Evolutionary conservation across 2,888 invertebrate genomes (phyloP), one percentile per base, ranked within the genome.

Genomic region (Drosophila merina): DNA sequence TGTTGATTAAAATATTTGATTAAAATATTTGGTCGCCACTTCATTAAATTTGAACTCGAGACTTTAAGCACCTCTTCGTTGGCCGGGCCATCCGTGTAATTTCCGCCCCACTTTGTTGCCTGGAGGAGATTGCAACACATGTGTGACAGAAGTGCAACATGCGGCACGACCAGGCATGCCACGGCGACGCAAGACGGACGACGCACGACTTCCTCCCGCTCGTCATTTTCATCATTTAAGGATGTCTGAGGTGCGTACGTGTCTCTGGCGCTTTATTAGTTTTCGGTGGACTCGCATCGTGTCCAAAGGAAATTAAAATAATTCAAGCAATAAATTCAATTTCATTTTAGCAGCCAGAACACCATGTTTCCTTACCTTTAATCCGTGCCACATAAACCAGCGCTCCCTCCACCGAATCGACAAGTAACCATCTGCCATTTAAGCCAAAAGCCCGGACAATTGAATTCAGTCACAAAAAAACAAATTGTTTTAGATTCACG

Each of bases 1-100:
- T 44, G 72, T 72, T 79, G 79, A 77, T 81, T 86, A n/a, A n/a
- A n/a, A n/a, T n/a, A 85, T 85, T 87, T 87, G 88, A 87, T 85
- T 87, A 85, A 85, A 82, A 77, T 85, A 75, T 86, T 75, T 54
- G 63, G 64, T 64, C 56, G 66, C 38, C 57, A 36, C 36, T 20
- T 7, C 28, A 30, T 12, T 12, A 14, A 12, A 30, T 52, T 9
- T 12, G 9, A 57, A 20, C 28, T 20, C 3, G 20, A n/a, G 12
- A 30, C 30, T 45, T 60, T 26, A 59, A 60, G 58, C 12, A 33
- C 3, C 48, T 36, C 12, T 36, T n/a, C n/a, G 2, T 12, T 36
- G n/a, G 2, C n/a, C 12, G 12, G 36, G 40, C 40, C 30, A 36
- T 54, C 12, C 10, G 40, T 60, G 57, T 63, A 58, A 78, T 73